A percentile compares a stretch with the other conserved stretches of the same genome.
These are phyloP conservation scores for Liparis tanakae DNA, from an alignment of 2,797 vertebrate genomes.

Conservation along the genomic window DNA sequence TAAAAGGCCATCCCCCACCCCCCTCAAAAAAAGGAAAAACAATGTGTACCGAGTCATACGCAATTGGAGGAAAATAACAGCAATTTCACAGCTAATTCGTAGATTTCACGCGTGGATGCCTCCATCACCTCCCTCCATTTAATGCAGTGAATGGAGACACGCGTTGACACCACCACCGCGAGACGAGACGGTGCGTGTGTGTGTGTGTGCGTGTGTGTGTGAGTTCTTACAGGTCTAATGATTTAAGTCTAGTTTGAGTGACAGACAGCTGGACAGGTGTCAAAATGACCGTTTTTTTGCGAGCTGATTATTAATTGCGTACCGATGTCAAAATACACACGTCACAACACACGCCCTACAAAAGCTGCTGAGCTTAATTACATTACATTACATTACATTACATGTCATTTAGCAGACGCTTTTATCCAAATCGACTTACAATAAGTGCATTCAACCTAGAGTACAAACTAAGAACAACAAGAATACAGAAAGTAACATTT, in stretches of 20 bases:
- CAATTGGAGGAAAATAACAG: slow-evolving; percentile 83
- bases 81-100: slow-evolving; percentile 84
- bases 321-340: no score
- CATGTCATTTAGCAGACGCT: no score
- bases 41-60: slow-evolving; percentile 79
- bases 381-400: no score
- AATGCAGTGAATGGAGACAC: slow-evolving; percentile 67
- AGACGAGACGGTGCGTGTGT: slow-evolving; percentile 18
- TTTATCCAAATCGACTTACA: no score
- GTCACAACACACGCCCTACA: no score
- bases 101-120: slow-evolving; percentile 82
- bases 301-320: neutral
- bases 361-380: no score
- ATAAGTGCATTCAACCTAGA: no score
- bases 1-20: slow-evolving; percentile 45
- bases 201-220: slow-evolving; percentile 18
- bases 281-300: slow-evolving; percentile 9
- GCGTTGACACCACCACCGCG: slow-evolving; percentile 55
- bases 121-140: slow-evolving; percentile 72
- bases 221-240: slow-evolving; percentile 42
- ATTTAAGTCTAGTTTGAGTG: slow-evolving; percentile 57
- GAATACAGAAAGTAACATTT: no score
- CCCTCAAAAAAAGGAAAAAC: slow-evolving; percentile 19
- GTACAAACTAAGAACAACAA: no score
- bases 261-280: slow-evolving; percentile 44